phyloP scores from a whole-genome alignment of 2,113 vertebrate genomes.

The Lophius piscatorius region DNA sequence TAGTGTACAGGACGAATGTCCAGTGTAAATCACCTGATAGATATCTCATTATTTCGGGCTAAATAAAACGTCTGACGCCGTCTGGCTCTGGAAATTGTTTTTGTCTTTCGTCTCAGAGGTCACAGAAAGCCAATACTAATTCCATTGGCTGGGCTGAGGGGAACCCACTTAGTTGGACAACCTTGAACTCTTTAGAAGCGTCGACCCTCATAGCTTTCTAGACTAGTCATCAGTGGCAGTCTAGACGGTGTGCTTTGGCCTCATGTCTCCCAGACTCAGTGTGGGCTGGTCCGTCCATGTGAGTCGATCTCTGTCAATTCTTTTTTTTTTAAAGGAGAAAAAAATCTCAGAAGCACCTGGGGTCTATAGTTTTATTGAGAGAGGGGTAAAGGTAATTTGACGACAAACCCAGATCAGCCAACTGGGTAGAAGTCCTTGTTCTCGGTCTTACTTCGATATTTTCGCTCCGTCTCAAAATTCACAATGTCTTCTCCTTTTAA shows the following conservation, averaged over 20 bases:
- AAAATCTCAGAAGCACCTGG: slow-evolving; percentile 46
- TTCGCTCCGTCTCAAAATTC: background rate
- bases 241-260: slow-evolving; percentile 46
- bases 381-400: slow-evolving; percentile 45
- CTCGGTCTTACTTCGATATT: slow-evolving; percentile 8
- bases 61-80: slow-evolving; percentile 23
- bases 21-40: slow-evolving; percentile 6
- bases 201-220: slow-evolving; percentile 57
- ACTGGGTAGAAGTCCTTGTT: slow-evolving; percentile 26
- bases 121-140: slow-evolving; percentile 27
- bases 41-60: slow-evolving; percentile 32
- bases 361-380: slow-evolving; percentile 60
- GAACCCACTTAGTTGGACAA: slow-evolving; percentile 44
- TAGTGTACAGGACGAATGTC: background rate
- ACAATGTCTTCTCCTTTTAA: slow-evolving; percentile 13
- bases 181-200: slow-evolving; percentile 55
- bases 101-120: slow-evolving; percentile 17
- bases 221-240: slow-evolving; percentile 59
- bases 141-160: slow-evolving; percentile 21
- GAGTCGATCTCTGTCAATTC: slow-evolving; percentile 55
- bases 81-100: slow-evolving; percentile 7
- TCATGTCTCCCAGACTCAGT: slow-evolving; percentile 56
- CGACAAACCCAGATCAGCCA: slow-evolving; percentile 30
- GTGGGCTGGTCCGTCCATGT: slow-evolving; percentile 40
- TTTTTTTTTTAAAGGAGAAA: slow-evolving; percentile 71